Percentiles rank a stretch among this genome's conserved stretches.
Evolutionary conservation across 2,888 invertebrate genomes (phyloP).

Genomic region (Gastrophysa polygoni): DNA sequence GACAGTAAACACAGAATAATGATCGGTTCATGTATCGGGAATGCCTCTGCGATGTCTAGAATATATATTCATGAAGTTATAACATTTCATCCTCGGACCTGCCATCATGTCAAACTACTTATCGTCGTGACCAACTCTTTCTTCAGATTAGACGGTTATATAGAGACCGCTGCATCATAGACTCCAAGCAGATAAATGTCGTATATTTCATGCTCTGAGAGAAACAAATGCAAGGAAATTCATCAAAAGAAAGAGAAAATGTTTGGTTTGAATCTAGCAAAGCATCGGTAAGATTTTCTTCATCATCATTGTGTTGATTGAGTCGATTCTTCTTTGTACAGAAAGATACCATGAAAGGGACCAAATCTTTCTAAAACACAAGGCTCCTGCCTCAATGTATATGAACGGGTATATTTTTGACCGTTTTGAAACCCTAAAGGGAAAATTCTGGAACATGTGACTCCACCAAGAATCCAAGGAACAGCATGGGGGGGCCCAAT

Average conservation of each 20-base stretch:
- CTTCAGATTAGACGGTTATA: slow-evolving; percentile 16
- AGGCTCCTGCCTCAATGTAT: too few relatives aligned
- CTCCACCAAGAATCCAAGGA: background rate
- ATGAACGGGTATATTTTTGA: too few relatives aligned
- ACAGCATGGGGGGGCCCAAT: background rate
- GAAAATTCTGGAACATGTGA: too few relatives aligned
- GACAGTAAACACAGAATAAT: background rate
- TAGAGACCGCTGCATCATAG: slow-evolving; percentile 15
- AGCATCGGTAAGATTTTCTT: too few relatives aligned
- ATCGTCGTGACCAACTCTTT: slow-evolving; percentile 31
- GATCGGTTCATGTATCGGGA: background rate
- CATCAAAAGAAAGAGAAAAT: too few relatives aligned
- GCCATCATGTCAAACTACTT: slow-evolving; percentile 33
- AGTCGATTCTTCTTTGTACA: too few relatives aligned
- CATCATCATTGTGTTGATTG: too few relatives aligned
- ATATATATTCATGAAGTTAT: too few relatives aligned
- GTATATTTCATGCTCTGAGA: slow-evolving; percentile 8
- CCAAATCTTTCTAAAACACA: too few relatives aligned
- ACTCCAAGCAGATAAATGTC: slow-evolving; percentile 11
- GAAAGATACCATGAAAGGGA: too few relatives aligned
- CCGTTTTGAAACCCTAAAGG: too few relatives aligned
- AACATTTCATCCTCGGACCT: slow-evolving; percentile 27
- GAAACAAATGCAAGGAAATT: background rate
- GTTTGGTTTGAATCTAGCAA: too few relatives aligned
- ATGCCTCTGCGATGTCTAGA: background rate